Evolutionary conservation across 2,113 vertebrate species (phyloP), one percentile per base, ranked within the genome.

Genomic region (Vombatus ursinus): DNA sequence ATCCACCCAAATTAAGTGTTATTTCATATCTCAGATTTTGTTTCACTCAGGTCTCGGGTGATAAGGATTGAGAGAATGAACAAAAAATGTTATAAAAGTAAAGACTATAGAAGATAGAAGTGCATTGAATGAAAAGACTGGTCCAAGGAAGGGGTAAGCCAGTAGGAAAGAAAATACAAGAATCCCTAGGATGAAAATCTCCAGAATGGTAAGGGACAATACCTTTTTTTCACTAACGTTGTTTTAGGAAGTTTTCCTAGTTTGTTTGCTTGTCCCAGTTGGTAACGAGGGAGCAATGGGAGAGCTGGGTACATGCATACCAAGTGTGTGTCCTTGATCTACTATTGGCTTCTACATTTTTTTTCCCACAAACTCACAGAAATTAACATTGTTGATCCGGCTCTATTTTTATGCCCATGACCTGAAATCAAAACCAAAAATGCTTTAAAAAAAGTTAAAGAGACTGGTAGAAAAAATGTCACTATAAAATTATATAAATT

Each of bases 91-190:
- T 12, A 48, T 1, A 31, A 25, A 4, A 50, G 2, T 12, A 52
- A 2, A 49, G 51, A 93, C 14, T 22, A 61, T 0, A 24, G 25
- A 49, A 26, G 16, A 50, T 28, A 19, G n/a, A 0, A 25, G 2
- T 10, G 0, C 5, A 0, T 8, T 12, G 37, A 90, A 12, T 57
- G 16, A 91, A 91, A 95, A 14, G 37, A 19, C 3, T 4, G 6
- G 0, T 84, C 49, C 2, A 2, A 37, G 1, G 3, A 37, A 22
- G 61, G 0, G 1, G 0, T 84, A 51, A 77, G 48, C 0, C 31
- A 0, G 48, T 51, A 49, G 14, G 92, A 24, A 51, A 90, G n/a
- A 48, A 24, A 31, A 61, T 37, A 7, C 12, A n/a, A 92, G 31
- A 57, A 51, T 0, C 44, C 26, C 37, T 77, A 77, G 11, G 4